A percentile compares a stretch with the other conserved stretches of the same genome.
Evolutionary conservation across 2,888 invertebrate genomes (phyloP).

Genomic region (Epicampocera succincta): DNA sequence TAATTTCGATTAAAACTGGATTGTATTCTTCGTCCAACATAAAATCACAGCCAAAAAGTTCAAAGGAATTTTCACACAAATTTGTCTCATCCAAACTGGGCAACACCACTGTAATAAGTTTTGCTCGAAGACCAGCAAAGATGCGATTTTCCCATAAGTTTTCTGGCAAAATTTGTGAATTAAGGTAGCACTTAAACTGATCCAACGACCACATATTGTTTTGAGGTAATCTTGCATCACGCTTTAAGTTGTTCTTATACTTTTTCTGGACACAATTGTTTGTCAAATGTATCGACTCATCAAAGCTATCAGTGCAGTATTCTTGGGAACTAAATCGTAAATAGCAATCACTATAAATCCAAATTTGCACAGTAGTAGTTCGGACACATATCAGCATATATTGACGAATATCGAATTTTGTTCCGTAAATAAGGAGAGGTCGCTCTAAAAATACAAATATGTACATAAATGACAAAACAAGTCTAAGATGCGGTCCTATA

Average conservation of each 20-base stretch:
- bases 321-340: slow-evolving; percentile 93
- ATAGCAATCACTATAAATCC: slow-evolving; percentile 93
- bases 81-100: slow-evolving; percentile 89
- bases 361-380: slow-evolving; percentile 89
- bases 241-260: slow-evolving; percentile 82
- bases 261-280: slow-evolving; percentile 93
- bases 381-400: slow-evolving; percentile 90
- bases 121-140: slow-evolving; percentile 92
- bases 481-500: no score
- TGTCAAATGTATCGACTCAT: slow-evolving; percentile 93
- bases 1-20: slow-evolving; percentile 96
- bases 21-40: slow-evolving; percentile 91
- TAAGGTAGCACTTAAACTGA: slow-evolving; percentile 86
- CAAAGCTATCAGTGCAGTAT: slow-evolving; percentile 89
- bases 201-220: slow-evolving; percentile 93
- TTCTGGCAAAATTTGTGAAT: slow-evolving; percentile 80
- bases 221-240: slow-evolving; percentile 86
- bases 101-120: slow-evolving; percentile 89
- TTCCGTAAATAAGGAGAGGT: slow-evolving; percentile 90
- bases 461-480: not conserved
- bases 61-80: slow-evolving; percentile 89
- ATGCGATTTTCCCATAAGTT: slow-evolving; percentile 87
- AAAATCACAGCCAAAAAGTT: slow-evolving; percentile 96
- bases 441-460: slow-evolving; percentile 84
- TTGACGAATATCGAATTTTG: slow-evolving; percentile 95